Percentiles rank a stretch among this genome's conserved stretches.
phyloP scores from a whole-genome alignment of 1,140 invertebrate genomes.

The Bombus superbus region DNA sequence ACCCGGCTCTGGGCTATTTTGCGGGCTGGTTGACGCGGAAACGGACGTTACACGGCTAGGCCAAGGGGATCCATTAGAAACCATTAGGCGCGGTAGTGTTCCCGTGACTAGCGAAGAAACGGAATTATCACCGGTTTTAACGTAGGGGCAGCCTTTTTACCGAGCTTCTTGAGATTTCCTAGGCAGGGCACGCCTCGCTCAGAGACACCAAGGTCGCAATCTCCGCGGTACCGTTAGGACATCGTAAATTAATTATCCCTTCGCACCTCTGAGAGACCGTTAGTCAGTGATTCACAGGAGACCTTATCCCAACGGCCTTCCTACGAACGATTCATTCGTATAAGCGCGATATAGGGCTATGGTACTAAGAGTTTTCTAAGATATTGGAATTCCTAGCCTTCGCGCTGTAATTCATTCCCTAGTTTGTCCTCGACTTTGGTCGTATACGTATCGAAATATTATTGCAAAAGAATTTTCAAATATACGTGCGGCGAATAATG shows the following conservation, averaged over 20 bases:
- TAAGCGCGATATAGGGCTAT: neutral
- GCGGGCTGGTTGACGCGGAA: slow-evolving; percentile 51
- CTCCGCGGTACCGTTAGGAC: slow-evolving; percentile 54
- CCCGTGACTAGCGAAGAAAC: slow-evolving; percentile 26
- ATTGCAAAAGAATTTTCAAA: too few species aligned
- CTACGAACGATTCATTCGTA: too few species aligned
- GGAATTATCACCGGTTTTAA: slow-evolving; percentile 51
- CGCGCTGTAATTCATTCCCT: neutral
- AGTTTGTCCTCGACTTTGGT: neutral
- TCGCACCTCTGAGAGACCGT: neutral
- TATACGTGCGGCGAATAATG: too few species aligned
- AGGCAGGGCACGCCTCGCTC: slow-evolving; percentile 39
- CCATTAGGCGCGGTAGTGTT: slow-evolving; percentile 44
- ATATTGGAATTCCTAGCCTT: neutral
- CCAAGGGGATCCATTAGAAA: slow-evolving; percentile 65
- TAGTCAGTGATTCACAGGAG: neutral
- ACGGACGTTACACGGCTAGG: slow-evolving; percentile 60
- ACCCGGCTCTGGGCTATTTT: slow-evolving; percentile 32
- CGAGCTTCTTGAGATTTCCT: neutral
- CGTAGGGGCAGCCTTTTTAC: slow-evolving; percentile 6
- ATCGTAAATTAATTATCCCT: slow-evolving; percentile 57
- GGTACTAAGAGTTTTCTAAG: neutral
- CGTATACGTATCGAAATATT: too few species aligned
- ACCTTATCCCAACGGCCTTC: neutral
- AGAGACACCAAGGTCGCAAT: slow-evolving; percentile 54